Conservation (phyloP, 1,140 invertebrate species). For the Mesaphorura yosii region DNA sequence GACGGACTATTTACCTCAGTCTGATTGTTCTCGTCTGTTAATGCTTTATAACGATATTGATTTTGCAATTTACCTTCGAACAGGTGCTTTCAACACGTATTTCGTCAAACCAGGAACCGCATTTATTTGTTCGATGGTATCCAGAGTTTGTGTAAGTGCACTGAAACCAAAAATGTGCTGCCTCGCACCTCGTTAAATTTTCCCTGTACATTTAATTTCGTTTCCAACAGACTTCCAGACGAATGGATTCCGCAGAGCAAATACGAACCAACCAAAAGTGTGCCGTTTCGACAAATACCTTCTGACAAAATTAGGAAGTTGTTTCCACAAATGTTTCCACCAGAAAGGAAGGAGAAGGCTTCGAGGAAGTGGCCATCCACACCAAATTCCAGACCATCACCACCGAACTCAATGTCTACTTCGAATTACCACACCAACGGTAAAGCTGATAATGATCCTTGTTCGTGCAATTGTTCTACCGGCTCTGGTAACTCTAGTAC, state of each 20-base stretch:
- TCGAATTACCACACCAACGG: not conserved
- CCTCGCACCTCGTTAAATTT: not conserved
- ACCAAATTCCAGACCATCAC: not conserved
- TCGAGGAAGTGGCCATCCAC: constrained; percentile 20
- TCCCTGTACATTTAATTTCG: constrained; percentile 22
- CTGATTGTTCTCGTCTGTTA: no score
- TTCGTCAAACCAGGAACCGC: constrained; percentile 46
- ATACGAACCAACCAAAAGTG: constrained; percentile 40
- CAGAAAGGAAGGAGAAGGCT: constrained; percentile 21
- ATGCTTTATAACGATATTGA: no score
- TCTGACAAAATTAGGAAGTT: constrained; percentile 28
- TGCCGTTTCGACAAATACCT: constrained; percentile 42
- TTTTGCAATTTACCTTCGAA: not conserved
- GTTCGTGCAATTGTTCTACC: not conserved
- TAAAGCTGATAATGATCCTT: not conserved
- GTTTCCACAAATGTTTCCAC: constrained; percentile 26
- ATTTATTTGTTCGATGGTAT: constrained; percentile 54
- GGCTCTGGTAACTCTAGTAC: not conserved
- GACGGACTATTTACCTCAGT: no score
- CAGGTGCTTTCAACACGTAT: constrained; percentile 50
- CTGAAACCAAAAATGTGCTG: not conserved
- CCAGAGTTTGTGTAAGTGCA: constrained; percentile 55
- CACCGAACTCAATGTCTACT: not conserved
- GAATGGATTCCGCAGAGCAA: constrained; percentile 50
- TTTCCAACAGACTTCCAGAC: constrained; percentile 44